Evolutionary conservation across 2,797 vertebrate genomes (phyloP).

Genomic region (Cercopithecus mitis): DNA sequence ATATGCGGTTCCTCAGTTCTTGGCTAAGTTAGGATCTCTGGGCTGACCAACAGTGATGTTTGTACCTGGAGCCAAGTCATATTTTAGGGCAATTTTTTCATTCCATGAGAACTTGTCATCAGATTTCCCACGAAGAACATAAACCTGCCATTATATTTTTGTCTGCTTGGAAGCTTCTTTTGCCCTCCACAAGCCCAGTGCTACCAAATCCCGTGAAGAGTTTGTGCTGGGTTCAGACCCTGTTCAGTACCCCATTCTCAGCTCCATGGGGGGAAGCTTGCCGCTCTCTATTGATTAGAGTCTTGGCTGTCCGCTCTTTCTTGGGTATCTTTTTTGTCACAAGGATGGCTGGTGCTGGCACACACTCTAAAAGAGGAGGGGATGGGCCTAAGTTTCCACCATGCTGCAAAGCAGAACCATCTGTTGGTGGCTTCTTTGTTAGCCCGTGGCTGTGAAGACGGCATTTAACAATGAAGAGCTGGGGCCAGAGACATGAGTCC

Average conservation of each 20-base stretch:
- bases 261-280: neutral
- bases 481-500: conserved; percentile 64
- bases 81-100: neutral
- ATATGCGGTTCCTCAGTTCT: neutral
- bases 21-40: neutral
- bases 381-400: conserved; percentile 77
- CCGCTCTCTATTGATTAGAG: neutral
- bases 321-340: conserved; percentile 58
- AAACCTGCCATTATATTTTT: neutral
- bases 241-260: neutral
- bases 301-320: neutral
- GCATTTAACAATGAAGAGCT: conserved; percentile 73
- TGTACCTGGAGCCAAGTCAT: neutral
- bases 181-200: neutral
- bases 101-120: neutral
- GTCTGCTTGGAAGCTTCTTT: neutral
- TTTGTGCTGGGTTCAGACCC: neutral
- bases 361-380: conserved; percentile 55
- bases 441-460: conserved; percentile 64
- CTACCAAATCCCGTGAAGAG: neutral
- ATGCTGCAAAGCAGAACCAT: conserved; percentile 78
- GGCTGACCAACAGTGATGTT: neutral
- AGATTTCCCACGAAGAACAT: neutral
- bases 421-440: conserved; percentile 68
- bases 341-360: conserved; percentile 52